Evolutionary conservation across 2,797 vertebrate species (phyloP).

Genomic region (Microctenopoma stevenorrisi): DNA sequence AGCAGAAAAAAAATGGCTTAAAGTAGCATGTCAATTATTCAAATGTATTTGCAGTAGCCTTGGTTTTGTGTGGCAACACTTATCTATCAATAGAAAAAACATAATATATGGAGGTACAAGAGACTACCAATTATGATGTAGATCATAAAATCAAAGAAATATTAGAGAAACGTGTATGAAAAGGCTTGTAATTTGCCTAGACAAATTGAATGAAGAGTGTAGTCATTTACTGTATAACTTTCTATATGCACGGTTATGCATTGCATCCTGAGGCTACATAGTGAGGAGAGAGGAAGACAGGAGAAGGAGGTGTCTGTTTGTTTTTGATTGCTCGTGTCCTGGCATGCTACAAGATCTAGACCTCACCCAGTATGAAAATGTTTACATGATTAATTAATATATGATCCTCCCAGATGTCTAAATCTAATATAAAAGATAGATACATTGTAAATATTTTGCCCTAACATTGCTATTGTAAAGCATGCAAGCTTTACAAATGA

Average conservation of each 20-base stretch:
- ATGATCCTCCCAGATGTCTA: slow-evolving; percentile 31
- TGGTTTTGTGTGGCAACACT: neutral
- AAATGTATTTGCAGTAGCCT: neutral
- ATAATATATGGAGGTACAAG: neutral
- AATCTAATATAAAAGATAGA: neutral
- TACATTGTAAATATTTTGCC: neutral
- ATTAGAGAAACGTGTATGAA: slow-evolving; percentile 19
- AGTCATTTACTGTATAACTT: slow-evolving; percentile 31
- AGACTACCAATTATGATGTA: neutral
- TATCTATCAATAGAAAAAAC: neutral
- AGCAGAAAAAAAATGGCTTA: neutral
- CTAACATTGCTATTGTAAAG: neutral
- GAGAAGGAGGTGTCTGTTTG: slow-evolving; percentile 32
- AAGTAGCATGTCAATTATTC: slow-evolving; percentile 8
- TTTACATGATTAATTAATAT: slow-evolving; percentile 72
- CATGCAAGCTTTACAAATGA: neutral
- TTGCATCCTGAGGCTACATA: slow-evolving; percentile 43
- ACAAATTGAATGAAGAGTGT: slow-evolving; percentile 20
- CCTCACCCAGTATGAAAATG: slow-evolving; percentile 58
- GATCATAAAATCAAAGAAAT: slow-evolving; percentile 5
- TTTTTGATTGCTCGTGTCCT: slow-evolving; percentile 60
- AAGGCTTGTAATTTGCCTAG: slow-evolving; percentile 30
- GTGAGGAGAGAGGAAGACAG: slow-evolving; percentile 30
- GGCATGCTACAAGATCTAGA: slow-evolving; percentile 61
- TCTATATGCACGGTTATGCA: slow-evolving; percentile 46